phyloP scores from a whole-genome alignment of 1,140 invertebrate genomes.

The Lepidurus couesii region DNA sequence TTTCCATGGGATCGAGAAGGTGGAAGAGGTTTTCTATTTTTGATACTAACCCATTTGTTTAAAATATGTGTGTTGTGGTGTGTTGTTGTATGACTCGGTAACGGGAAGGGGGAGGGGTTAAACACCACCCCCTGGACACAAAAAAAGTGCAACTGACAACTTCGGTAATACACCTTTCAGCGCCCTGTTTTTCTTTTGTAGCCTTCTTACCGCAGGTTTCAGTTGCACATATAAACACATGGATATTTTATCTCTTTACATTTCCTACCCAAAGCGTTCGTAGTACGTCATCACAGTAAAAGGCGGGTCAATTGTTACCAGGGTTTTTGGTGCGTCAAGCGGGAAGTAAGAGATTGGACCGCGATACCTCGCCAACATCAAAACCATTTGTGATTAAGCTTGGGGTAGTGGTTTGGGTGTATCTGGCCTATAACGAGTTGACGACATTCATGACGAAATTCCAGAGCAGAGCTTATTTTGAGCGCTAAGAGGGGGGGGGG shows the following conservation, averaged over 20 bases:
- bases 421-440: background rate
- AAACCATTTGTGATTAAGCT: background rate
- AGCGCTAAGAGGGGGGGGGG: background rate
- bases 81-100: conserved; percentile 15
- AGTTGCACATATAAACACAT: background rate
- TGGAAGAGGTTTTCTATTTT: conserved; percentile 19
- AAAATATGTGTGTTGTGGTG: conserved; percentile 5
- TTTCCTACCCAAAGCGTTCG: background rate
- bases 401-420: background rate
- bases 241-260: background rate
- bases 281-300: too few relatives aligned
- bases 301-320: too few relatives aligned
- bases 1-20: background rate
- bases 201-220: background rate
- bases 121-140: background rate
- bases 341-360: too few relatives aligned
- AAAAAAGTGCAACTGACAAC: conserved; percentile 16
- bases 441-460: background rate
- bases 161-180: conserved; percentile 19
- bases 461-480: background rate
- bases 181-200: background rate
- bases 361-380: background rate
- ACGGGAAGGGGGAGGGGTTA: background rate
- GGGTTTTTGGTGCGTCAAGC: too few relatives aligned
- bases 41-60: conserved; percentile 8